Evolutionary conservation across 2,113 vertebrate genomes (phyloP).

Genomic region (Myanophis thanlyinensis): DNA sequence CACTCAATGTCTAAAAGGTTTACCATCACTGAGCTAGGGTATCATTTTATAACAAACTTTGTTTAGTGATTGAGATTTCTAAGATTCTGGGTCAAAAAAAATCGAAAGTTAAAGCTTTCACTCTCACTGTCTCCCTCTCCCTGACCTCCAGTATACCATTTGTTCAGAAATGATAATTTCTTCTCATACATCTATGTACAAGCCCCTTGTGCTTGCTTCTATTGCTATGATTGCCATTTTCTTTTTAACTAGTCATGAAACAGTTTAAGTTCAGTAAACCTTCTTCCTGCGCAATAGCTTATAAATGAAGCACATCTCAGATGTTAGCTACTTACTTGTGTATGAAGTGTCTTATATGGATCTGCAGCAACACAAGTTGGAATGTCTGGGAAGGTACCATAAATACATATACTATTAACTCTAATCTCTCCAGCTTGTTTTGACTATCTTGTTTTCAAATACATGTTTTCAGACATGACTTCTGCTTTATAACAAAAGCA

Average conservation of each 20-base stretch:
- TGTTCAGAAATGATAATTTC: not conserved
- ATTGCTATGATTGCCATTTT: not conserved
- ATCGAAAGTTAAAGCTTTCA: not conserved
- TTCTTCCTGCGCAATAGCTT: not conserved
- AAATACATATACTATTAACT: not conserved
- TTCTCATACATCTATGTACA: not conserved
- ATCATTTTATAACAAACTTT: not conserved
- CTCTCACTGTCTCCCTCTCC: not conserved
- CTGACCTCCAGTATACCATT: not conserved
- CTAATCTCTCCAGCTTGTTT: not conserved
- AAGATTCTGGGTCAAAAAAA: not conserved
- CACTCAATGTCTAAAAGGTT: too few species aligned
- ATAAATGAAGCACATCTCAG: not conserved
- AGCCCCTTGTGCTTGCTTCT: not conserved
- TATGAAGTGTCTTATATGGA: not conserved
- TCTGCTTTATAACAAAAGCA: constrained; percentile 6
- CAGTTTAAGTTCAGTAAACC: not conserved
- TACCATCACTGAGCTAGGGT: too few species aligned
- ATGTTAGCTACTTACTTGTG: not conserved
- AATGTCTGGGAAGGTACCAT: not conserved
- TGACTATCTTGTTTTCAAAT: fast-evolving
- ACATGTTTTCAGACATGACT: not conserved
- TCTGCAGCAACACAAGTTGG: not conserved
- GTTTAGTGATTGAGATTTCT: not conserved
- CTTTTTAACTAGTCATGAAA: not conserved